These are phyloP conservation scores for Lacanobia oleracea DNA, from an alignment of 2,888 invertebrate species.

Conservation along the genomic window DNA sequence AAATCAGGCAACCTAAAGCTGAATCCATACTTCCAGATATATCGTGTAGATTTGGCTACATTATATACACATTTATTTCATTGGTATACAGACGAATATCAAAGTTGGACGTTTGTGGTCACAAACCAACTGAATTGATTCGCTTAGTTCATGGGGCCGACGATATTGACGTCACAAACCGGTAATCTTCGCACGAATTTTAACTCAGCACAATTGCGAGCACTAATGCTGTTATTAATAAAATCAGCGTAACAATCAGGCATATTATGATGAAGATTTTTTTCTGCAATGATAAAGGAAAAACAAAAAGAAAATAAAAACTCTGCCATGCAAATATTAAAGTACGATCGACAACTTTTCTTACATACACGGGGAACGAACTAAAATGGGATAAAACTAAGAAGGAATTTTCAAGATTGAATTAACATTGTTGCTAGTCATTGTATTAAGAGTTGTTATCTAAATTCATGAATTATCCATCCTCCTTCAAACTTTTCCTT, in stretches of 20 bases:
- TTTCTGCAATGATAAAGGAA: conserved; percentile 94
- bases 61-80: conserved; percentile 56
- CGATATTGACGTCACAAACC: conserved; percentile 71
- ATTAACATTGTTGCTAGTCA: background rate
- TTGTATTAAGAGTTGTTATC: background rate
- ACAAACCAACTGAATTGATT: conserved; percentile 69
- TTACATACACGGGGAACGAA: background rate
- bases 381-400: background rate
- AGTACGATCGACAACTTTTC: conserved; percentile 51
- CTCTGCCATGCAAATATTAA: conserved; percentile 57
- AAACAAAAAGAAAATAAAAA: conserved; percentile 89
- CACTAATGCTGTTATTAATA: conserved; percentile 92
- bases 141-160: conserved; percentile 60
- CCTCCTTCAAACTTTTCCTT: background rate
- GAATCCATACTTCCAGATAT: conserved; percentile 50
- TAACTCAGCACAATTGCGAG: conserved; percentile 87
- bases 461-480: too few species aligned
- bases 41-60: conserved; percentile 50
- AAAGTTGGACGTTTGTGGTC: conserved; percentile 67
- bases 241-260: conserved; percentile 94
- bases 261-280: conserved; percentile 97
- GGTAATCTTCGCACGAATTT: conserved; percentile 67
- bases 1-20: conserved; percentile 15
- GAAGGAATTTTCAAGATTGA: background rate
- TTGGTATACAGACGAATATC: conserved; percentile 71